A percentile compares a stretch with the other conserved stretches of the same genome.
Evolutionary conservation across 2,888 invertebrate species (phyloP).

Genomic region (Tenthredo amoena): DNA sequence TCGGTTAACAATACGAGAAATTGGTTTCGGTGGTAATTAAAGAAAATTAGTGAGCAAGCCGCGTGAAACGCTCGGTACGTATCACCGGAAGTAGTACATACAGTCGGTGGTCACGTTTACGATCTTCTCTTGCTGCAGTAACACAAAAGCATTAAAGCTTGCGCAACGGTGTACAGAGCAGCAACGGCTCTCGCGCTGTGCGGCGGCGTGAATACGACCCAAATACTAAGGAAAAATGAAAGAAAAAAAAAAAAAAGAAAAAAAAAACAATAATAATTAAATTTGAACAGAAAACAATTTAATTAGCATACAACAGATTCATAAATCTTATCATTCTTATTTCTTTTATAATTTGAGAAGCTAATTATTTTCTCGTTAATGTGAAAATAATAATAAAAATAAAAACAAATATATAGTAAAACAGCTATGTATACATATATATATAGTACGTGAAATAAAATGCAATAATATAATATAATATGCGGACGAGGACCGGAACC

Average conservation of each 20-base stretch:
- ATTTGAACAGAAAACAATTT: background rate
- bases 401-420: background rate
- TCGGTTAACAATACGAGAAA: background rate
- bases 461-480: background rate
- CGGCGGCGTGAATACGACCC: background rate
- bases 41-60: slow-evolving; percentile 37
- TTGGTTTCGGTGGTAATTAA: slow-evolving; percentile 1
- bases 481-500: slow-evolving; percentile 30
- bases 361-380: background rate
- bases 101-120: slow-evolving; percentile 46
- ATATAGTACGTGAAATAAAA: background rate
- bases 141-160: slow-evolving; percentile 37
- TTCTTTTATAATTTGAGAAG: background rate
- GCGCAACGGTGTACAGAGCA: background rate
- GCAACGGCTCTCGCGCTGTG: background rate
- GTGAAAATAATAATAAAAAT: background rate
- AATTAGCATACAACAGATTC: background rate
- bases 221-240: background rate
- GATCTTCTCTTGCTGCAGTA: slow-evolving; percentile 29
- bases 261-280: background rate
- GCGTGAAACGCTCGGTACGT: slow-evolving; percentile 17
- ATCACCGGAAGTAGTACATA: slow-evolving; percentile 30
- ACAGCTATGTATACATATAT: background rate
- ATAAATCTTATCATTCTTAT: background rate
- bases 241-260: background rate